Evolutionary conservation across 2,797 vertebrate genomes (phyloP).

Genomic region (Adelosebastes latens): DNA sequence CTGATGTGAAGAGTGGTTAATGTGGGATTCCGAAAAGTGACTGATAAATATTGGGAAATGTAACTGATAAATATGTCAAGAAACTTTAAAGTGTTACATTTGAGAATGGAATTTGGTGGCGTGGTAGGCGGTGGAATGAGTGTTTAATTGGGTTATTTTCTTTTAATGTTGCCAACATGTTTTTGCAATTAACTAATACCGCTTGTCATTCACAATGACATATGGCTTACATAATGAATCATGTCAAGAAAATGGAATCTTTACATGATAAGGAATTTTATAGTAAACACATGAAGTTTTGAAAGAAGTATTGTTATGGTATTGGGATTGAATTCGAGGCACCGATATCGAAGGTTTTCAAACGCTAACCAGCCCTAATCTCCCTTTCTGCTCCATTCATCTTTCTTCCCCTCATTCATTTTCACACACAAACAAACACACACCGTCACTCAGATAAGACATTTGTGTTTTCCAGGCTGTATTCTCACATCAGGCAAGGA

Average conservation of each 20-base stretch:
- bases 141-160: neutral
- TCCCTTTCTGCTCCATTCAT: neutral
- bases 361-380: neutral
- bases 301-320: neutral
- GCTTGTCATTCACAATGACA: neutral
- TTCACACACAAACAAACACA: neutral
- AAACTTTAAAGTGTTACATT: neutral
- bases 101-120: neutral
- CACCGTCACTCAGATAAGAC: neutral
- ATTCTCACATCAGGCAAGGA: constrained; percentile 33
- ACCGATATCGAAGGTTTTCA: neutral
- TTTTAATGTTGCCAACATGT: neutral
- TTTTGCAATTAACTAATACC: neutral
- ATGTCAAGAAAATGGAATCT: too few species aligned
- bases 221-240: neutral
- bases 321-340: neutral
- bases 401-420: neutral
- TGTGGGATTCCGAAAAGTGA: too few species aligned
- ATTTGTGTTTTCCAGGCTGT: constrained; percentile 25
- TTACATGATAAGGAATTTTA: neutral
- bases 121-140: neutral
- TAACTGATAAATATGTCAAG: too few species aligned
- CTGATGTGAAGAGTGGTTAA: too few species aligned
- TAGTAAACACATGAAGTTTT: neutral
- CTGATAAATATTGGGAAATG: too few species aligned